A percentile compares a stretch with the other conserved stretches of the same genome.
phyloP scores from a whole-genome alignment of 2,888 invertebrate genomes.

The Prenolepis imparis region DNA sequence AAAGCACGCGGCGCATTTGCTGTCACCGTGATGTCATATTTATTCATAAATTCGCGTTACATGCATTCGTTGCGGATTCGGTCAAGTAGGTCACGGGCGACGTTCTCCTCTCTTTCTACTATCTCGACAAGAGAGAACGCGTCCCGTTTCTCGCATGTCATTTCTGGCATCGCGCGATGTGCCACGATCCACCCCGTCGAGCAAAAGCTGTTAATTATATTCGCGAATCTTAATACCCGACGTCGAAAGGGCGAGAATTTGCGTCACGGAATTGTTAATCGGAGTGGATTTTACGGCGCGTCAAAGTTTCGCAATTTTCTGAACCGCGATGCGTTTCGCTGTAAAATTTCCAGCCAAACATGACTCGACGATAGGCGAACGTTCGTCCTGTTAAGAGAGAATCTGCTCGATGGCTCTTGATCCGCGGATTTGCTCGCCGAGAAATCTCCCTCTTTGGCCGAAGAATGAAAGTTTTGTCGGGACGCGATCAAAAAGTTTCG shows the following conservation, averaged over 20 bases:
- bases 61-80: background rate
- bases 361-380: background rate
- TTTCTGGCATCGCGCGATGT: background rate
- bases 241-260: background rate
- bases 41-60: conserved; percentile 35
- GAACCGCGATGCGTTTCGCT: conserved; percentile 19
- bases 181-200: background rate
- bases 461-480: background rate
- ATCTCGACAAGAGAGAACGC: background rate
- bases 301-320: conserved; percentile 50
- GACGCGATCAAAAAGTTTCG: conserved; percentile 42
- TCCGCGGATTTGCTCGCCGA: conserved; percentile 32
- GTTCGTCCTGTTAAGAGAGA: background rate
- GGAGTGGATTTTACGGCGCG: conserved; percentile 20
- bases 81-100: background rate
- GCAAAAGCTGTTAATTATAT: conserved; percentile 6
- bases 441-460: background rate
- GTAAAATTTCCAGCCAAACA: background rate
- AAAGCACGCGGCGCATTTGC: background rate
- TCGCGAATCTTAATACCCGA: background rate
- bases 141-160: background rate
- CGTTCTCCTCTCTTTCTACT: background rate
- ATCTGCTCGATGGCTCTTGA: conserved; percentile 17
- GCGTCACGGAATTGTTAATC: conserved; percentile 37
- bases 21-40: conserved; percentile 13